Evolutionary conservation across 2,113 vertebrate species (phyloP).

Genomic region (Chaetops frenatus): DNA sequence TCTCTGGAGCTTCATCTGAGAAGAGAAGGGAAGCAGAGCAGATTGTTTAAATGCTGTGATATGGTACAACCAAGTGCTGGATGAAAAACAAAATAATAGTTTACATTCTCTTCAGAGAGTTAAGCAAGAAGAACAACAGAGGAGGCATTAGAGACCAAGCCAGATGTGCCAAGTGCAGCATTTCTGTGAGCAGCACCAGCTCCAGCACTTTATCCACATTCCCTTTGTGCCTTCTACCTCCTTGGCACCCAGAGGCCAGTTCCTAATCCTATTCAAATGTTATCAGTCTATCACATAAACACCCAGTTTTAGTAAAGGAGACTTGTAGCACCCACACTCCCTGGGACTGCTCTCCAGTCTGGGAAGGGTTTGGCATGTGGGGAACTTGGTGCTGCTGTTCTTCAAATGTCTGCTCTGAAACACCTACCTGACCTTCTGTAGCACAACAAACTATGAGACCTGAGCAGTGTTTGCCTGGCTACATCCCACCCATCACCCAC

Average conservation of each 20-base stretch:
- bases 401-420: neutral
- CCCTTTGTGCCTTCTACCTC: neutral
- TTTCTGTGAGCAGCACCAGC: neutral
- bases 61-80: neutral
- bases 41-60: neutral
- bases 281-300: neutral
- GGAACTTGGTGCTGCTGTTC: neutral
- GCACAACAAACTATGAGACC: neutral
- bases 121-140: neutral
- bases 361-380: neutral
- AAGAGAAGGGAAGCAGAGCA: neutral
- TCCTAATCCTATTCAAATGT: neutral
- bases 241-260: neutral
- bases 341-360: neutral
- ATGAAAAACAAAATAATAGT: neutral
- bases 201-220: neutral
- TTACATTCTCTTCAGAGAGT: neutral
- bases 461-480: neutral
- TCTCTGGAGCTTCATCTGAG: neutral
- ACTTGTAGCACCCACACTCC: neutral
- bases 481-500: neutral
- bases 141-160: neutral
- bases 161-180: neutral
- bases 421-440: neutral
- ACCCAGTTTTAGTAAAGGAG: neutral